These are phyloP conservation scores for Syndactyla subalaris DNA, from an alignment of 2,797 vertebrate genomes.

Conservation along the genomic window DNA sequence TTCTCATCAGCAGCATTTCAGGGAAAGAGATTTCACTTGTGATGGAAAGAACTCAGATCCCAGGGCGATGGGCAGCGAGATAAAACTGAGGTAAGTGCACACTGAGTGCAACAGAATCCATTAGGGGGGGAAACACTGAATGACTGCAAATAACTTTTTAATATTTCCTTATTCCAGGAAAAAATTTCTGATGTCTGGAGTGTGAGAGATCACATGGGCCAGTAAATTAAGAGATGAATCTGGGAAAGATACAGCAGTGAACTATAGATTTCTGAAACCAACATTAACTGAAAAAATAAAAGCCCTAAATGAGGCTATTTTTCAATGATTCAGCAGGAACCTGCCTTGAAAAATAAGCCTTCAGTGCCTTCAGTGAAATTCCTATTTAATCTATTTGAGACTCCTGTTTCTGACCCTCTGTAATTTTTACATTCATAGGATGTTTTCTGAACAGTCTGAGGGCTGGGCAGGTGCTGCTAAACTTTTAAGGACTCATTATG, in stretches of 20 bases:
- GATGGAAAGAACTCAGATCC: conserved; percentile 13
- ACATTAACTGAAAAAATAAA: not conserved
- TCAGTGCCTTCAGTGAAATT: not conserved
- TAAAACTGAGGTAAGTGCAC: conserved; percentile 34
- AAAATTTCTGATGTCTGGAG: not conserved
- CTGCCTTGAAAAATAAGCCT: not conserved
- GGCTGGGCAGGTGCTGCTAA: not conserved
- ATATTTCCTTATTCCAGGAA: conserved; percentile 57
- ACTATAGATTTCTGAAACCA: not conserved
- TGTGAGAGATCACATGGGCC: not conserved
- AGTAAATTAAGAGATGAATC: not conserved
- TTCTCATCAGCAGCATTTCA: conserved; percentile 1
- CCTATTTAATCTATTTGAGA: not conserved
- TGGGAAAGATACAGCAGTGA: not conserved
- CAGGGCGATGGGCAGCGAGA: not conserved
- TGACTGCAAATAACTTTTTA: conserved; percentile 37
- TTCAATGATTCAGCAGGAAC: not conserved
- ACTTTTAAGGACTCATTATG: not conserved
- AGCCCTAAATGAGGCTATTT: not conserved
- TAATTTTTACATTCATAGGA: not conserved
- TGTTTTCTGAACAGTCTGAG: not conserved
- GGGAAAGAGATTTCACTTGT: conserved; percentile 18
- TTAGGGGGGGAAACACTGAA: conserved; percentile 23
- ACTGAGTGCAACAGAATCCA: conserved; percentile 25
- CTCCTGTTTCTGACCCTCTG: not conserved